These are phyloP conservation scores for Aphis gossypii DNA, from an alignment of 1,140 invertebrate genomes.

Conservation along the genomic window DNA sequence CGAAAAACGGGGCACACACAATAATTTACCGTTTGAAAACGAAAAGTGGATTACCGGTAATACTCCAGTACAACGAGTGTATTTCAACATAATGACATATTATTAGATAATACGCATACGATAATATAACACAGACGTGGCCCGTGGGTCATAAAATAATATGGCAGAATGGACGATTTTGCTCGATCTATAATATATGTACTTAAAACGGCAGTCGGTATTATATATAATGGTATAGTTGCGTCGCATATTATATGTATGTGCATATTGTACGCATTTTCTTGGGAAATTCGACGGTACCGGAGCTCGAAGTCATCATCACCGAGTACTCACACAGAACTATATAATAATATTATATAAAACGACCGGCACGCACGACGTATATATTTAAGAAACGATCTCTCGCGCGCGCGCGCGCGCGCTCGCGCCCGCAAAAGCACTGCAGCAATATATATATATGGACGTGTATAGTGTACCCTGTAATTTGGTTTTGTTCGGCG, in stretches of 20 bases:
- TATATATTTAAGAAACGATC: neutral
- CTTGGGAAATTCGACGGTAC: neutral
- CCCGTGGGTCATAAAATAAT: conserved; percentile 1
- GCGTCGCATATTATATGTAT: neutral
- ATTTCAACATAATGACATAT: neutral
- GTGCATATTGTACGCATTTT: neutral
- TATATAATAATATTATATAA: neutral
- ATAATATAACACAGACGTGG: neutral
- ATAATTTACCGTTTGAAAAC: neutral
- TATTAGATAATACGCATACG: neutral
- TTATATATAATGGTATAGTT: neutral
- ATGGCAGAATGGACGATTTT: neutral
- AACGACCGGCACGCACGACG: neutral
- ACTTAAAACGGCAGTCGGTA: neutral
- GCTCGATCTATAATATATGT: conserved; percentile 15
- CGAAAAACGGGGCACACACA: too few relatives aligned
- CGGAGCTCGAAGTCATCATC: neutral
- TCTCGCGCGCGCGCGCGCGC: neutral
- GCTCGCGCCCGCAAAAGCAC: neutral
- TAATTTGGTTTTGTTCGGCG: neutral
- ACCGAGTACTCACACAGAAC: too few relatives aligned
- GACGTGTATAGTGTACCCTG: neutral
- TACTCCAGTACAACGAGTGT: neutral
- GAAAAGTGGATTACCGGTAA: neutral
- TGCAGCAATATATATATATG: neutral